Conservation (phyloP, 2,113 vertebrate species). For the Clarias batrachus region DNA sequence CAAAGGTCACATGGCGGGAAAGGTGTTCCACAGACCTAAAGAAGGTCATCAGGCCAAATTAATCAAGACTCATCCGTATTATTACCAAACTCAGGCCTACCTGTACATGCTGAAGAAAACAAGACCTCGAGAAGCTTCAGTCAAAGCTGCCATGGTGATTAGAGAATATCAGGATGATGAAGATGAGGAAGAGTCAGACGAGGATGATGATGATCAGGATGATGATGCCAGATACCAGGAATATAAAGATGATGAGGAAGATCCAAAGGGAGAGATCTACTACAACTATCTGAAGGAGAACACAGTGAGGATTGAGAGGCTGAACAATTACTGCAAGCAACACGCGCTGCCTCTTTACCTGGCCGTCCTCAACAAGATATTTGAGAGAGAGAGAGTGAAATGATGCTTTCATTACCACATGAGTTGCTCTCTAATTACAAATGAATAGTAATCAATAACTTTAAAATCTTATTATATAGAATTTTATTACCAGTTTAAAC, state of each 20-base stretch:
- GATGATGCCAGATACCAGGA: background rate
- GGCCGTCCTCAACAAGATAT: conserved; percentile 4
- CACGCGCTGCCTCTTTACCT: background rate
- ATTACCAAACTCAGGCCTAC: conserved; percentile 51
- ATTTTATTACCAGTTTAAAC: too few species aligned
- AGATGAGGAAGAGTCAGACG: background rate
- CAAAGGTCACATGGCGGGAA: background rate
- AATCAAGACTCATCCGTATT: conserved; percentile 17
- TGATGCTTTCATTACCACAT: too few species aligned
- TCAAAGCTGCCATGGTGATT: conserved; percentile 44
- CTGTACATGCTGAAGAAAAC: conserved; percentile 46
- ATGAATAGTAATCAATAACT: too few species aligned
- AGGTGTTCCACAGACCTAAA: conserved; percentile 28
- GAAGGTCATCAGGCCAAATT: conserved; percentile 3
- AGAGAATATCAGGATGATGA: background rate
- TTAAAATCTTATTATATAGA: too few species aligned
- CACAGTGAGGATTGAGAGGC: background rate
- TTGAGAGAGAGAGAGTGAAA: background rate
- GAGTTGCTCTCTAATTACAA: too few species aligned
- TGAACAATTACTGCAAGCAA: background rate
- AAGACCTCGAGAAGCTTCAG: background rate
- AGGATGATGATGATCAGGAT: background rate
- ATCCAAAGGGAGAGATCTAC: background rate
- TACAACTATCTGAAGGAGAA: background rate
- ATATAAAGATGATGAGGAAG: background rate